A percentile compares a stretch with the other conserved stretches of the same genome.
phyloP scores from a whole-genome alignment of 37 sponge, comb jelly and placozoan genomes.

The Bolinopsis microptera region DNA sequence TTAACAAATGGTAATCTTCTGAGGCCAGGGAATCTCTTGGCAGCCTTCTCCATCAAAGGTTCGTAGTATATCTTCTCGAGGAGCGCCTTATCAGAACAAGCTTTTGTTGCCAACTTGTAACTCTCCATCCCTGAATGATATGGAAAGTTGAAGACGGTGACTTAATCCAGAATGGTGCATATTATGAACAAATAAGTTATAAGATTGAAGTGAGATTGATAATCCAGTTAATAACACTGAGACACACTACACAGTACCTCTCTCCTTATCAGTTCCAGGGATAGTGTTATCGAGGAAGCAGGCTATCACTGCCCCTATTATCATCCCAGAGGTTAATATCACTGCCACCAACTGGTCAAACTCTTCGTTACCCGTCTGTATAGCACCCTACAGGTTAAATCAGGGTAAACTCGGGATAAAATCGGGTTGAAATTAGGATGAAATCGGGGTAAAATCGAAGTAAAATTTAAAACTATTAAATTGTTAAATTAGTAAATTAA shows the following conservation, averaged over 20 bases:
- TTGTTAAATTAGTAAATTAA: no score
- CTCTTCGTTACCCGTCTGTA: constrained; percentile 32
- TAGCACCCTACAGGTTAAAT: no score
- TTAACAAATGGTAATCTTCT: constrained; percentile 53
- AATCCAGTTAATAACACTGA: no score
- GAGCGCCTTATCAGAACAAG: background rate
- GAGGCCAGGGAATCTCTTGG: constrained; percentile 20
- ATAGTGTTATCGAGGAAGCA: constrained; percentile 65
- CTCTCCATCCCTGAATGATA: constrained; percentile 6
- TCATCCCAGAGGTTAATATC: constrained; percentile 47
- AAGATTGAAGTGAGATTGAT: no score
- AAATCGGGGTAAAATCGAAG: no score
- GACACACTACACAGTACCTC: constrained; percentile 9
- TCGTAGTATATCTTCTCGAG: background rate
- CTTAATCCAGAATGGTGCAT: no score
- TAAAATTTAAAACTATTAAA: no score
- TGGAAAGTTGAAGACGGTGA: no score
- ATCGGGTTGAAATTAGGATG: no score
- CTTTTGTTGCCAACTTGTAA: constrained; percentile 30
- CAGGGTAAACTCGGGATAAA: background rate
- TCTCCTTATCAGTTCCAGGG: constrained; percentile 59
- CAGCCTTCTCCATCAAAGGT: constrained; percentile 50
- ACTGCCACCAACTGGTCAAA: constrained; percentile 53
- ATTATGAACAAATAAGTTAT: no score
- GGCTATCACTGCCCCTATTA: constrained; percentile 54